These are phyloP conservation scores for Megalops cyprinoides DNA, from an alignment of 2,797 vertebrate genomes.

Conservation along the genomic window DNA sequence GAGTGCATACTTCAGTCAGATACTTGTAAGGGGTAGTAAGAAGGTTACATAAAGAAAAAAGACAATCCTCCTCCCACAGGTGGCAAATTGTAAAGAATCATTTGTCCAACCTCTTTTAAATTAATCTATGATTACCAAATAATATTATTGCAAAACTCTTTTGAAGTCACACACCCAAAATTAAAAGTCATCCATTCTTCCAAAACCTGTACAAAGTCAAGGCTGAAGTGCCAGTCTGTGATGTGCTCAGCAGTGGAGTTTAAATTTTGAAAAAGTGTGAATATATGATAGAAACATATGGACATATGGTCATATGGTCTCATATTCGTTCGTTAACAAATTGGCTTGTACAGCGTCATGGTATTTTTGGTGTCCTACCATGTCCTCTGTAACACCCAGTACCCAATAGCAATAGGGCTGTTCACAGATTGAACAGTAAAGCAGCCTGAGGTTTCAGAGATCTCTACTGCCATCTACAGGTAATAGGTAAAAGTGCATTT, in stretches of 20 bases:
- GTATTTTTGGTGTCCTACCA: background rate
- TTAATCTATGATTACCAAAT: no score
- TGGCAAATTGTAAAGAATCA: background rate
- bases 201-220: background rate
- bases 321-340: background rate
- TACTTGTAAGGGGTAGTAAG: background rate
- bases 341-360: background rate
- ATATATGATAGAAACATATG: background rate
- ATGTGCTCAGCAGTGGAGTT: background rate
- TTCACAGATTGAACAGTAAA: background rate
- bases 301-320: background rate
- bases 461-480: conserved; percentile 54
- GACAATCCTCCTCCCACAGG: background rate
- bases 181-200: background rate
- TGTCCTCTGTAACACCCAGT: no score
- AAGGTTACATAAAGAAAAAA: background rate
- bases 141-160: no score
- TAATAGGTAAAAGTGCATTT: conserved; percentile 23
- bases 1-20: no score
- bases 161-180: conserved; percentile 6
- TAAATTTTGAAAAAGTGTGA: background rate
- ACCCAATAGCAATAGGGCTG: no score
- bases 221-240: background rate
- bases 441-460: conserved; percentile 18
- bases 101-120: background rate